Conservation (phyloP, 2,113 vertebrate species). For the Theropithecus gelada region DNA sequence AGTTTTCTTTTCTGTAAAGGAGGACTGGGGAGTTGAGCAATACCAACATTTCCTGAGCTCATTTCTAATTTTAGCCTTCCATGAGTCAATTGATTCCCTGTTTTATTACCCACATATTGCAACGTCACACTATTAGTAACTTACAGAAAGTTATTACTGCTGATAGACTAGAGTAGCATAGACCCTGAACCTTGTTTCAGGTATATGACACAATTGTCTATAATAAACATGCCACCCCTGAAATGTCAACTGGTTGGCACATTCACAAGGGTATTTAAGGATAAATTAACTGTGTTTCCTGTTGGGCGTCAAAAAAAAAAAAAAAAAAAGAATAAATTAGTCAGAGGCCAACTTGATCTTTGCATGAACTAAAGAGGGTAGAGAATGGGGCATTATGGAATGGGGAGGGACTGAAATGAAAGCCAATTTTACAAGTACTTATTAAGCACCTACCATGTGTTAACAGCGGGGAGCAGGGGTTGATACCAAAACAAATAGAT, state of each 20-base stretch:
- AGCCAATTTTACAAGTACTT: neutral
- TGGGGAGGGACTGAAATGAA: neutral
- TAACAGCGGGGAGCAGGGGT: neutral
- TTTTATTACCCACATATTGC: neutral
- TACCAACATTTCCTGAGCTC: neutral
- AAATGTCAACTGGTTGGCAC: neutral
- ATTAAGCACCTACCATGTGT: neutral
- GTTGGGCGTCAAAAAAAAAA: neutral
- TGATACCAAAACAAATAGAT: neutral
- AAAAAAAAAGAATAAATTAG: neutral
- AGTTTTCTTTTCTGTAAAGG: neutral
- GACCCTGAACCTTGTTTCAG: constrained; percentile 33
- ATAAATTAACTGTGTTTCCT: neutral
- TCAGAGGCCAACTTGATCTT: neutral
- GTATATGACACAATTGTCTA: neutral
- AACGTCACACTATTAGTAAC: neutral
- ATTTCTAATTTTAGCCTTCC: neutral
- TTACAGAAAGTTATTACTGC: neutral
- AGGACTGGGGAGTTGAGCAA: neutral
- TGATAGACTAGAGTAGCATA: neutral
- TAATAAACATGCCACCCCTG: neutral
- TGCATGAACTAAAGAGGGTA: neutral
- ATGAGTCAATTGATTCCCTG: neutral
- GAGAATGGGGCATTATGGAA: neutral
- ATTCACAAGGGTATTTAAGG: neutral